Base-by-base conservation (phyloP, 2,797 vertebrate genomes). In the Pseudochirops cupreus region DNA sequence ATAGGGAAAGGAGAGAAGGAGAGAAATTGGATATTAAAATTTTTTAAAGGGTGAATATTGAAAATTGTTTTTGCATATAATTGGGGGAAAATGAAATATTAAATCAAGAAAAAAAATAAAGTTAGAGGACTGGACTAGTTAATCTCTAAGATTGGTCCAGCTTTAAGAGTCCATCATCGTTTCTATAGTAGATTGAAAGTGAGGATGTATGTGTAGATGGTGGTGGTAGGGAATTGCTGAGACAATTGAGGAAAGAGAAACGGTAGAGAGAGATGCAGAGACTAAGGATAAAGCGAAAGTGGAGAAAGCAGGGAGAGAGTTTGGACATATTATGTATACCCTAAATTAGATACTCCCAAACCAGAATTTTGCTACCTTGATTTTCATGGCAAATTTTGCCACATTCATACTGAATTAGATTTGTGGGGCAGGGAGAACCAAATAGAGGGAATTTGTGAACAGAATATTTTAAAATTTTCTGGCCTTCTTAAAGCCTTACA, bases 281-380 rank as follows among this genome's bases (percentile, higher is more conserved):
- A 57, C 58, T 93, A 92, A 28, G 52, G 54, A 90, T 18, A 87
- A 95, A 93, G 87, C 21, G 90, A 67, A 52, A 62, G 5, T 50
- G 18, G 33, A 31, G 74, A 74, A 90, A 91, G 21, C 18, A 92
- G 58, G 31, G 39, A 57, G 74, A 94, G 92, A 87, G 59, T 82
- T 94, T 56, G 54, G 93, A 52, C 56, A 13, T 94, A 0, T 7
- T 0, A 4, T 67, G 52, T 28, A 7, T 62, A 67, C 54, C 67
- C 94, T 39, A 21, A 33, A 31, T 54, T 31, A 92, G 58, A 94
- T 50, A 7, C 55, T 62, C 94, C 92, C 56, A 91, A 0, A 9
- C 21, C 91, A 92, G 91, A 94, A 57, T 13, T 94, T 55, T 91
- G 92, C 91, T 57, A n/a, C 55, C 91, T 93, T 91, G 21, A 39